phyloP scores from a whole-genome alignment of 2,113 vertebrate genomes.

The Paramisgurnus dabryanus region DNA sequence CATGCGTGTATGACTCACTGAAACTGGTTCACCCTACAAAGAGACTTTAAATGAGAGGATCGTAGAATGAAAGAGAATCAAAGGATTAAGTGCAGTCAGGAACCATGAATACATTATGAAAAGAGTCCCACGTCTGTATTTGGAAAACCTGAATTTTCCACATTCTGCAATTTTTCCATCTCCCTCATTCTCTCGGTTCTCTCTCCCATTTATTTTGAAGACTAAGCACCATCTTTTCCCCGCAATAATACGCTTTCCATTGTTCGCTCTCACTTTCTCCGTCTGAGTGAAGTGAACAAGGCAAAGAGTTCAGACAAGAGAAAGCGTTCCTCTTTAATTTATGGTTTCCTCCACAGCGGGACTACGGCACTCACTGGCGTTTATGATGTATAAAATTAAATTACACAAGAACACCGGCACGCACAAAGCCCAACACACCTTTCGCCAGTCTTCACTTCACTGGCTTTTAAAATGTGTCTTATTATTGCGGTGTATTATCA shows the following conservation, averaged over 20 bases:
- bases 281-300: conserved; percentile 65
- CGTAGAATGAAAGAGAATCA: conserved; percentile 53
- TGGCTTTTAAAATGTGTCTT: conserved; percentile 53
- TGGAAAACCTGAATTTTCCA: conserved; percentile 46
- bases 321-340: conserved; percentile 72
- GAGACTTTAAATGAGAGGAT: conserved; percentile 41
- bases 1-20: not conserved
- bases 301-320: conserved; percentile 61
- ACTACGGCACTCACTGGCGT: conserved; percentile 70
- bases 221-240: conserved; percentile 57
- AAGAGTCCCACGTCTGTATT: conserved; percentile 41
- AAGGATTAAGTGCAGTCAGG: conserved; percentile 47
- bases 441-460: conserved; percentile 56
- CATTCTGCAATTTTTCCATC: conserved; percentile 35
- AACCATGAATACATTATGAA: conserved; percentile 41
- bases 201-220: conserved; percentile 56
- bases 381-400: conserved; percentile 80
- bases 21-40: conserved; percentile 34
- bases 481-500: conserved; percentile 50
- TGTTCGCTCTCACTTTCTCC: conserved; percentile 51
- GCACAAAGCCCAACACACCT: conserved; percentile 66
- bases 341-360: conserved; percentile 66
- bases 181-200: conserved; percentile 27
- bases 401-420: conserved; percentile 66
- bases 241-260: conserved; percentile 67